Evolutionary conservation across 2,888 invertebrate species (phyloP).

Genomic region (Drosophila emarginata): DNA sequence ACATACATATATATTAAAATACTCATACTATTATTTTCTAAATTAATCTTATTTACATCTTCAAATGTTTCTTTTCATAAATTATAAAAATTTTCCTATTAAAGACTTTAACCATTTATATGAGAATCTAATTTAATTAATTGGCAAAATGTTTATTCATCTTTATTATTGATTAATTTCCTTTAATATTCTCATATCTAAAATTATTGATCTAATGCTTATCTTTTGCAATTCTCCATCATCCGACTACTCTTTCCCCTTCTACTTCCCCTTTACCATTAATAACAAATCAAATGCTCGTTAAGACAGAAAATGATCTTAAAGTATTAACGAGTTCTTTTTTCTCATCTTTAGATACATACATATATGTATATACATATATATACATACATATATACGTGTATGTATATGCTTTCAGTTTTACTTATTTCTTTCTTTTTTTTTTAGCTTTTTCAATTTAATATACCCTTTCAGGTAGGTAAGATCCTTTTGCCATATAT

Average conservation of each 20-base stretch:
- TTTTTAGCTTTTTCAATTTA: not conserved
- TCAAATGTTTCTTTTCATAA: too few species aligned
- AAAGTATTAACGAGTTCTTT: constrained; percentile 14
- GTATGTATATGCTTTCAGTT: too few species aligned
- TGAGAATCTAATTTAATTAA: too few species aligned
- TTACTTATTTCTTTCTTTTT: not conserved
- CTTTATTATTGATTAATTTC: constrained; percentile 30
- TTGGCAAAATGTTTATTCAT: too few species aligned
- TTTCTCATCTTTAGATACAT: not conserved
- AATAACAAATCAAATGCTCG: constrained; percentile 68
- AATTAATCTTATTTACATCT: too few species aligned
- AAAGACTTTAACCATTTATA: too few species aligned
- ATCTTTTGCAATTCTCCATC: not conserved
- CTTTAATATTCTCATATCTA: constrained; percentile 31
- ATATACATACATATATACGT: not conserved
- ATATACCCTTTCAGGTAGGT: not conserved
- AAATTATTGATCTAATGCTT: constrained; percentile 25
- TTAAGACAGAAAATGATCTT: constrained; percentile 51
- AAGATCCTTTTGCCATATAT: too few species aligned
- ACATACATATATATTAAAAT: too few species aligned
- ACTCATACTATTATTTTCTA: too few species aligned
- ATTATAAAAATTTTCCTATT: too few species aligned
- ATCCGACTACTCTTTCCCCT: too few species aligned
- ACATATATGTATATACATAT: not conserved
- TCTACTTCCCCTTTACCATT: constrained; percentile 39